These are phyloP conservation scores for Ispidina picta DNA, from an alignment of 2,797 vertebrate genomes.

Conservation along the genomic window DNA sequence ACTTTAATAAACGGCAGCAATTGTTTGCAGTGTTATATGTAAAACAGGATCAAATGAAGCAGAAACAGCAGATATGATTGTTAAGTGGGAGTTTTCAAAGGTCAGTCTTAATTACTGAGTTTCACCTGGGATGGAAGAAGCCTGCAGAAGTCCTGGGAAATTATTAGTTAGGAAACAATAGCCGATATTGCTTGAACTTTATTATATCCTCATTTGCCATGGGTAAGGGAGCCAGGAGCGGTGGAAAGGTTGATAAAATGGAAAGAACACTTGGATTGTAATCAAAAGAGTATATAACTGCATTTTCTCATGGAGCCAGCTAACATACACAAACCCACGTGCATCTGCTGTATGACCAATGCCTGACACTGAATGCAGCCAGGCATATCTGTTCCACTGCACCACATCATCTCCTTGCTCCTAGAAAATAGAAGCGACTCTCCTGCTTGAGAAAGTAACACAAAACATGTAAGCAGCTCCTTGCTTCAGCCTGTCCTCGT, in stretches of 20 bases:
- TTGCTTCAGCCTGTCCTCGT: background rate
- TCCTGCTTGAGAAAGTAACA: background rate
- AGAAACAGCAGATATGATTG: background rate
- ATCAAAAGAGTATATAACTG: background rate
- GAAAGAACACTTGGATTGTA: background rate
- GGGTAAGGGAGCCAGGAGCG: background rate
- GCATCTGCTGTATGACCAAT: background rate
- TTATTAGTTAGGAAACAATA: slow-evolving; percentile 21
- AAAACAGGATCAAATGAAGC: slow-evolving; percentile 33
- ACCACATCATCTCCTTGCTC: background rate
- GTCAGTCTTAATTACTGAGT: slow-evolving; percentile 26
- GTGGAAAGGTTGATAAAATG: background rate
- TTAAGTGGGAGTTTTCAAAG: slow-evolving; percentile 29
- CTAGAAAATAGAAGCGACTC: background rate
- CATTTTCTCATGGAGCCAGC: background rate
- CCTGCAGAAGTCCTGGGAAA: slow-evolving; percentile 22
- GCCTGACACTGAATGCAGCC: no score
- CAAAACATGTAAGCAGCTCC: background rate
- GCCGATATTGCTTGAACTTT: background rate
- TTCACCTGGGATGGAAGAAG: background rate
- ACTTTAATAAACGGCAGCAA: slow-evolving; percentile 34
- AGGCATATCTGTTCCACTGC: background rate
- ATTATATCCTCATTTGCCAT: background rate
- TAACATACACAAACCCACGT: background rate
- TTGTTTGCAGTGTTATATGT: slow-evolving; percentile 38